Evolutionary conservation across 2,888 invertebrate species (phyloP).

Genomic region (Anticlea derivata): DNA sequence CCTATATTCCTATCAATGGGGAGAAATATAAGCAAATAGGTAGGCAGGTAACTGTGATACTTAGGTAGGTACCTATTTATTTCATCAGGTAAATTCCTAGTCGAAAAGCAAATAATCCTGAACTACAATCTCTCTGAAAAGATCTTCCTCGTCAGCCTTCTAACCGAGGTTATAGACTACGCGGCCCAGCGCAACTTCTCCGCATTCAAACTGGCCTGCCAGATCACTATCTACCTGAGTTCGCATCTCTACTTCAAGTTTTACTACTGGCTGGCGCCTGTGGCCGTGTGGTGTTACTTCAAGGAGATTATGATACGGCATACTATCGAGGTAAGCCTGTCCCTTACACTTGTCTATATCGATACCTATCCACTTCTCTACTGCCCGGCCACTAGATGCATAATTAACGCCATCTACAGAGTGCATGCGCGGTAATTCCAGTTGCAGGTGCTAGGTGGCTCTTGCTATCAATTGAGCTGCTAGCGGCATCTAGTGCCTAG

Average conservation of each 20-base stretch:
- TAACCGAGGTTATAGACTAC: constrained; percentile 62
- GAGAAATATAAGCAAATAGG: too few relatives aligned
- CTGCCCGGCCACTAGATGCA: too few relatives aligned
- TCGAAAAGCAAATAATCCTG: constrained; percentile 56
- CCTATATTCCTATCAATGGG: too few relatives aligned
- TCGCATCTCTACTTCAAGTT: constrained; percentile 67
- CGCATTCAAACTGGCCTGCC: constrained; percentile 56
- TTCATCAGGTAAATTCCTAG: constrained; percentile 58
- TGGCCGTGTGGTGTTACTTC: constrained; percentile 64
- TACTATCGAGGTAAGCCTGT: constrained; percentile 63
- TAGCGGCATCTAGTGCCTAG: too few relatives aligned
- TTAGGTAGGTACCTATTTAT: background rate
- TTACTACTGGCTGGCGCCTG: constrained; percentile 67
- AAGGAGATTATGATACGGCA: constrained; percentile 69
- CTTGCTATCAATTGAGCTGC: too few relatives aligned
- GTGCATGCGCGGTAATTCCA: too few relatives aligned
- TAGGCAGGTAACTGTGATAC: background rate
- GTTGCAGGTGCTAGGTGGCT: too few relatives aligned
- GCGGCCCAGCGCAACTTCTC: constrained; percentile 63
- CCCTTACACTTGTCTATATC: too few relatives aligned
- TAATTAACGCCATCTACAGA: too few relatives aligned
- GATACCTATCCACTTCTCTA: too few relatives aligned
- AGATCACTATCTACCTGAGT: constrained; percentile 63
- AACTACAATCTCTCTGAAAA: constrained; percentile 61
- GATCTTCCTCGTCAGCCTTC: constrained; percentile 53